phyloP scores from a whole-genome alignment of 2,888 invertebrate species.

The Pheosia tremula region DNA sequence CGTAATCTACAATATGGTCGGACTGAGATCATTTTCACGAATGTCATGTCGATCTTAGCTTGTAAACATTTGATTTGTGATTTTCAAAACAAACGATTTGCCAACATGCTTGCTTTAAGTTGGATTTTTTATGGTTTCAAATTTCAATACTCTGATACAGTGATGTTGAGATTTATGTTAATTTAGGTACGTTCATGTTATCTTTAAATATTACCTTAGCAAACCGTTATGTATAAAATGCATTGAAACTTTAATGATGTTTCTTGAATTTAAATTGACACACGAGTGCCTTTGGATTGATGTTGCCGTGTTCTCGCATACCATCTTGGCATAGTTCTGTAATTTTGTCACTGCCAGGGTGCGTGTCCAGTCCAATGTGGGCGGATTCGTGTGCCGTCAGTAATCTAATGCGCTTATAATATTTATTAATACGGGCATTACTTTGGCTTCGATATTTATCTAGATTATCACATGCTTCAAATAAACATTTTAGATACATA shows the following conservation, averaged over 20 bases:
- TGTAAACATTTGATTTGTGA: background rate
- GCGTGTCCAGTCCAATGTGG: slow-evolving; percentile 21
- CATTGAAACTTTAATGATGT: background rate
- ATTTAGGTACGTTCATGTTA: too few relatives aligned
- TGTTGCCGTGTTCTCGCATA: slow-evolving; percentile 16
- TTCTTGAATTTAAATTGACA: background rate
- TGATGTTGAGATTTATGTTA: too few relatives aligned
- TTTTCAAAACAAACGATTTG: background rate
- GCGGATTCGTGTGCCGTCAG: too few relatives aligned
- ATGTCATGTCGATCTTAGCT: background rate
- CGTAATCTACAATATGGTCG: too few relatives aligned
- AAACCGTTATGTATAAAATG: background rate
- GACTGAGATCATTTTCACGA: background rate
- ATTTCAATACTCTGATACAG: background rate
- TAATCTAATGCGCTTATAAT: slow-evolving; percentile 22
- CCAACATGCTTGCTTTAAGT: background rate
- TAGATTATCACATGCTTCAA: slow-evolving; percentile 51
- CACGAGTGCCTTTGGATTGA: background rate
- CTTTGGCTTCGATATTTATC: slow-evolving; percentile 41
- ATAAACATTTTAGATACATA: slow-evolving; percentile 20
- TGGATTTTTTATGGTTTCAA: background rate
- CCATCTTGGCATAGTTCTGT: slow-evolving; percentile 42
- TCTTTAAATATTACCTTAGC: too few relatives aligned
- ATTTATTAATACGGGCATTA: slow-evolving; percentile 31
- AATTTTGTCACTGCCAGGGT: slow-evolving; percentile 26